phyloP scores from a whole-genome alignment of 2,888 invertebrate species.

The Cyclophora punctaria region DNA sequence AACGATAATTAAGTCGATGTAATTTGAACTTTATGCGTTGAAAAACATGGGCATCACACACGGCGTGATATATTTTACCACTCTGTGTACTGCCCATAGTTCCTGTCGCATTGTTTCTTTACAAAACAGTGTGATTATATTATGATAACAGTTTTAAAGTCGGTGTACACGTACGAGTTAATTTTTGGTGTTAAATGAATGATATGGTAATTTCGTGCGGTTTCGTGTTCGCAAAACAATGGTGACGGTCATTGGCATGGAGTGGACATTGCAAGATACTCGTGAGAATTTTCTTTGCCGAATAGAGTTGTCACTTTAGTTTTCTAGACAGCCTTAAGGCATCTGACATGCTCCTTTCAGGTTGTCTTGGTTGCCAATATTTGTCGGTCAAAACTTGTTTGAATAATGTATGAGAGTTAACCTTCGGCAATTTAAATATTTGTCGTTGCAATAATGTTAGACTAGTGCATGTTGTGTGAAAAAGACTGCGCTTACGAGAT shows the following conservation, averaged over 20 bases:
- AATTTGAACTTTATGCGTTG: no score
- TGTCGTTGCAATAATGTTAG: no score
- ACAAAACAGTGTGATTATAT: slow-evolving; percentile 45
- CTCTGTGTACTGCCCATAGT: slow-evolving; percentile 43
- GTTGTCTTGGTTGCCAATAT: no score
- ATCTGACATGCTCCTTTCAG: no score
- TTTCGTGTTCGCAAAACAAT: slow-evolving; percentile 11
- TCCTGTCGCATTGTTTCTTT: slow-evolving; percentile 64
- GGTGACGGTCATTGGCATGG: slow-evolving; percentile 14
- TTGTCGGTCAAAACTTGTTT: no score
- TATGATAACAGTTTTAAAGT: slow-evolving; percentile 37
- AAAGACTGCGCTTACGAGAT: not conserved
- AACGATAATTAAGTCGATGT: slow-evolving; percentile 3
- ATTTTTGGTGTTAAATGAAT: slow-evolving; percentile 18
- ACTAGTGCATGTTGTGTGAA: no score
- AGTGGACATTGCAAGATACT: not conserved
- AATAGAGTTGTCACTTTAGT: no score
- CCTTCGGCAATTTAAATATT: no score
- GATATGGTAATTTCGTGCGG: slow-evolving; percentile 18
- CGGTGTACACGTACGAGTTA: slow-evolving; percentile 20
- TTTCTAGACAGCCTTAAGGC: no score
- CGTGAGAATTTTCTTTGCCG: no score
- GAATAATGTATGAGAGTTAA: not conserved
- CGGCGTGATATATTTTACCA: not conserved
- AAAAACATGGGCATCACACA: not conserved